These are phyloP conservation scores for Peromyscus nudipes DNA, from an alignment of 2,797 vertebrate genomes.

Conservation along the genomic window DNA sequence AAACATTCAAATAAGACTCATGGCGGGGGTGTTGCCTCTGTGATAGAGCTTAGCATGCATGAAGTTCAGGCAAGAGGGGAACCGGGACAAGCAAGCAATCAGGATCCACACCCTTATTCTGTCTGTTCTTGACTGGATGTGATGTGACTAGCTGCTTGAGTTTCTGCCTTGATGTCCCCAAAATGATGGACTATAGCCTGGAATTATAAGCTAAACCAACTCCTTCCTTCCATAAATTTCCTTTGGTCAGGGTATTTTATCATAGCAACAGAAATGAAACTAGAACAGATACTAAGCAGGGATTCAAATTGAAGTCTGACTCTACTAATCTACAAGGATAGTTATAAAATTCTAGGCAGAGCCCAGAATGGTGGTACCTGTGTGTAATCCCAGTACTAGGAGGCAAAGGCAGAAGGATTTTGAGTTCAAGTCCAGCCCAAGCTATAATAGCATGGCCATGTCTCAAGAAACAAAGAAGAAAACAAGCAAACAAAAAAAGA, in stretches of 20 bases:
- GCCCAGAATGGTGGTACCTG: background rate
- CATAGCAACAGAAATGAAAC: background rate
- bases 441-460: background rate
- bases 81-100: background rate
- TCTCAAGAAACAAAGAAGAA: background rate
- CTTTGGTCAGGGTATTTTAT: background rate
- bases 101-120: background rate
- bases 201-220: background rate
- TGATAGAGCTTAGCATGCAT: background rate
- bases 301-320: background rate
- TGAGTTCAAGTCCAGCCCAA: background rate
- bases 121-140: background rate
- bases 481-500: background rate
- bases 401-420: background rate
- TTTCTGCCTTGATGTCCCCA: background rate
- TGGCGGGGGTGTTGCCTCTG: background rate
- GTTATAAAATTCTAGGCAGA: background rate
- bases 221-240: background rate
- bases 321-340: conserved; percentile 32
- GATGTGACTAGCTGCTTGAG: background rate
- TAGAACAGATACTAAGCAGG: background rate
- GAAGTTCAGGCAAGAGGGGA: background rate
- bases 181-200: background rate
- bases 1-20: conserved; percentile 9
- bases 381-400: background rate